These are phyloP conservation scores for Salvelinus alpinus DNA, from an alignment of 2,113 vertebrate species.

Conservation along the genomic window DNA sequence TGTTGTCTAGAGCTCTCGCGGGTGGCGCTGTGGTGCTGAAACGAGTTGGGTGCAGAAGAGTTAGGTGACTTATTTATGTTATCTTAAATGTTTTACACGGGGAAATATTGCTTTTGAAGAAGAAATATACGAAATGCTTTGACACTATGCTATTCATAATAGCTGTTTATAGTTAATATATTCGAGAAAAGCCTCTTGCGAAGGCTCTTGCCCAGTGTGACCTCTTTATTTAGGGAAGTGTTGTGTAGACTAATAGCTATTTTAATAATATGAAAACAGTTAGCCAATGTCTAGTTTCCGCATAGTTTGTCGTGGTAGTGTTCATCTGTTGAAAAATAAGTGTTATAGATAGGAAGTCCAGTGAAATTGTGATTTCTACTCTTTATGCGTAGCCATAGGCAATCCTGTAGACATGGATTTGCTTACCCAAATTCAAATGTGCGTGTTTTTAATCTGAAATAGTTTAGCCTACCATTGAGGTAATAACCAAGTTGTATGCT, in stretches of 20 bases:
- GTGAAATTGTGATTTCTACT: not conserved
- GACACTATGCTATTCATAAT: not conserved
- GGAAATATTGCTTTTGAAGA: not conserved
- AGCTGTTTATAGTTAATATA: not conserved
- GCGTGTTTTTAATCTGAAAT: not conserved
- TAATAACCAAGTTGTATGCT: not conserved
- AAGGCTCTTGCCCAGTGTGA: not conserved
- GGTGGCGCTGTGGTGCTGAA: slow-evolving; percentile 45
- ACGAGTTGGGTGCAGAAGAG: slow-evolving; percentile 26
- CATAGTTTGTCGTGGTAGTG: not conserved
- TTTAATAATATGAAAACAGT: not conserved
- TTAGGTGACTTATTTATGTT: slow-evolving; percentile 19
- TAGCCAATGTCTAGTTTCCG: not conserved
- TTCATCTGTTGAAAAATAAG: not conserved
- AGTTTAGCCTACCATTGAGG: not conserved
- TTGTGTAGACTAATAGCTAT: not conserved
- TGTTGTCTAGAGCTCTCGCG: slow-evolving; percentile 33
- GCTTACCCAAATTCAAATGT: slow-evolving; percentile 11
- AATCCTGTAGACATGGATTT: not conserved
- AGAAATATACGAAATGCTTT: slow-evolving; percentile 4
- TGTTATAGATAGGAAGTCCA: not conserved
- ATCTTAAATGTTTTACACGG: slow-evolving; percentile 12
- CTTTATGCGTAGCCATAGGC: not conserved
- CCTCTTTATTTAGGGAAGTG: slow-evolving; percentile 11
- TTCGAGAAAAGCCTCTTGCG: not conserved